phyloP scores from a whole-genome alignment of 2,113 vertebrate species.

The Pseudopipra pipra region DNA sequence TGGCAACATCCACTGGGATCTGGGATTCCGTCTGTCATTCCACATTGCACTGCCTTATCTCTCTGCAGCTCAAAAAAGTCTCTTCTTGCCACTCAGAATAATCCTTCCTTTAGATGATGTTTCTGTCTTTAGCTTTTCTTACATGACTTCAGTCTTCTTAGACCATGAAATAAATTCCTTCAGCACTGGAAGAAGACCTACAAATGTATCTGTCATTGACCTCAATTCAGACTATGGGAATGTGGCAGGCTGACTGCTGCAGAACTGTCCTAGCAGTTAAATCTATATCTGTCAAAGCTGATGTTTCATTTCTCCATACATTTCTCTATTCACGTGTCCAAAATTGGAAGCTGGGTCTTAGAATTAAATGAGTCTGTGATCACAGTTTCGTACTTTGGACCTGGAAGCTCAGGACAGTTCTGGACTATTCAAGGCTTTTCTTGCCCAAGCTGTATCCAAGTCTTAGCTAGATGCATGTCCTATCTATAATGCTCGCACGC shows the following conservation, averaged over 20 bases:
- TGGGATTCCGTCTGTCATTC: background rate
- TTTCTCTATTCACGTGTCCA: background rate
- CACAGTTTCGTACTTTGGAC: background rate
- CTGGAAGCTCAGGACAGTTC: background rate
- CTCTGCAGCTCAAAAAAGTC: background rate
- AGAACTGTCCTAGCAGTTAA: background rate
- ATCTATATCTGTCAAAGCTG: background rate
- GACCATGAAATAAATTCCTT: background rate
- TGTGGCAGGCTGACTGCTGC: background rate
- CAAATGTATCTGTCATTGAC: background rate
- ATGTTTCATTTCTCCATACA: background rate
- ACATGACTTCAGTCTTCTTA: background rate
- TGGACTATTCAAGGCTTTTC: background rate
- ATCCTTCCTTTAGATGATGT: background rate
- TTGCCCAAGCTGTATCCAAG: background rate
- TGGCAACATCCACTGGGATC: background rate
- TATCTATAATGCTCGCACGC: accelerated
- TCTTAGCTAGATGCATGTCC: background rate
- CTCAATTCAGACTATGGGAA: background rate
- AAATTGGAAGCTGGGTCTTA: background rate
- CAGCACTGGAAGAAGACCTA: background rate
- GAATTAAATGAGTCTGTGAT: background rate
- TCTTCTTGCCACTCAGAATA: background rate
- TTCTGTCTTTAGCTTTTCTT: constrained; percentile 1
- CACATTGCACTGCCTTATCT: background rate